Base-by-base conservation (phyloP, 2,113 vertebrate genomes). In the Pyxicephalus adspersus region DNA sequence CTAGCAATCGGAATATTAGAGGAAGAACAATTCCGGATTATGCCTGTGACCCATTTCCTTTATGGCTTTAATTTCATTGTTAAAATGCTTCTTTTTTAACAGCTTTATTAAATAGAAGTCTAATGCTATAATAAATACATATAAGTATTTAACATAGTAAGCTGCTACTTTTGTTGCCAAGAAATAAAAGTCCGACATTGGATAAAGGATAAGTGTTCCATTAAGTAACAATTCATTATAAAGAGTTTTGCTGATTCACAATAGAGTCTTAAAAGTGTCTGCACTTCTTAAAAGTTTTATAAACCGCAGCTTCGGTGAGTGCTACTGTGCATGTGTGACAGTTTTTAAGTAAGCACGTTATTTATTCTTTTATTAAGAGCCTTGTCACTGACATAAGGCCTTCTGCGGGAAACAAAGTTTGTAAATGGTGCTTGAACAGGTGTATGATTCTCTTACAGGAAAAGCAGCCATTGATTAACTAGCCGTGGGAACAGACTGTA, bases 41-140 rank as follows among this genome's bases (percentile, higher is more conserved):
- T 58, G 71, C 38, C 71, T 60, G 71, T 38, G 71, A 74, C 28
- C 55, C 71, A 74, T 74, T 74, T 74, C 71, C 71, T 74, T 78
- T 78, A 67, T 66, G 76, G 26, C 26, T 78, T 78, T 66, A 78
- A 78, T 78, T 78, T 78, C 64, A 64, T 66, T 55, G 51, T 78
- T 78, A 66, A 78, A 78, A 65, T 66, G 76, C 76, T 57, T 78
- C 38, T 78, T 63, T 63, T 63, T 63, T 50, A 64, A 76, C 74
- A 76, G 63, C 63, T 57, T 66, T 78, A 78, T 78, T 78, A 66
- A 78, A 78, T 67, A 78, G 51, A 57, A 66, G 50, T 78, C 51
- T 65, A 78, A 78, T 66, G 45, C 76, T 78, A 66, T 78, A 78
- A 78, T 78, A 67, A 78, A 78, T 79, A 68, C 52, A 68, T 60